Evolutionary conservation across 2,113 vertebrate species (phyloP).

Genomic region (Megalops atlanticus): DNA sequence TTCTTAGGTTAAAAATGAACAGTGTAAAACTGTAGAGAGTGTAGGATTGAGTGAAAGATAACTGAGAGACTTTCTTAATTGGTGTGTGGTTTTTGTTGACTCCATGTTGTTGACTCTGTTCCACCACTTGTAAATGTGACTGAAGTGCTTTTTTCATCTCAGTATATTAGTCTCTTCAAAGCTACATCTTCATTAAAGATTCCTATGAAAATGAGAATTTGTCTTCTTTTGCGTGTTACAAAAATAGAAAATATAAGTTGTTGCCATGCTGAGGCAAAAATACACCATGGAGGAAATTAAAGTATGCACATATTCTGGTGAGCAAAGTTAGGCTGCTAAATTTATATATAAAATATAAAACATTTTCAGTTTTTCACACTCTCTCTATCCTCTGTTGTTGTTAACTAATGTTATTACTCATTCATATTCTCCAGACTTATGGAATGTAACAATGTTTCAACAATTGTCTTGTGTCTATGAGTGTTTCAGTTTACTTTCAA

Average conservation of each 20-base stretch:
- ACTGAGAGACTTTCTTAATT: slow-evolving; percentile 46
- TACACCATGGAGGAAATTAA: neutral
- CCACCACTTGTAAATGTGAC: slow-evolving; percentile 21
- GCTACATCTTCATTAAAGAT: slow-evolving; percentile 50
- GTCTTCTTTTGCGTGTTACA: slow-evolving; percentile 1
- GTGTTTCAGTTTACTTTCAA: too few species aligned
- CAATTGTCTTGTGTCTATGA: too few species aligned
- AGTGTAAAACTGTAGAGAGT: slow-evolving; percentile 53
- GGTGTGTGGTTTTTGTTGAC: neutral
- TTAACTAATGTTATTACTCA: too few species aligned
- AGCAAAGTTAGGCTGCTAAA: too few species aligned
- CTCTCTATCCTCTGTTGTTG: too few species aligned
- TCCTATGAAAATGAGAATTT: slow-evolving; percentile 31
- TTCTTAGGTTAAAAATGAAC: slow-evolving; percentile 33
- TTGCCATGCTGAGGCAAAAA: neutral
- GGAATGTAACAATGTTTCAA: too few species aligned
- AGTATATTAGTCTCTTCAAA: slow-evolving; percentile 28
- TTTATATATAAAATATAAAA: too few species aligned
- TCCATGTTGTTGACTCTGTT: neutral
- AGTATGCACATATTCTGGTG: too few species aligned
- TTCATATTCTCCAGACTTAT: too few species aligned
- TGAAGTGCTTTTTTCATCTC: slow-evolving; percentile 8
- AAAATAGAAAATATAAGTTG: neutral
- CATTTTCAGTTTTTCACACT: too few species aligned
- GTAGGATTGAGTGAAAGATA: slow-evolving; percentile 47